Conservation (phyloP, 2,113 vertebrate genomes). For the Lucifuga dentata region DNA sequence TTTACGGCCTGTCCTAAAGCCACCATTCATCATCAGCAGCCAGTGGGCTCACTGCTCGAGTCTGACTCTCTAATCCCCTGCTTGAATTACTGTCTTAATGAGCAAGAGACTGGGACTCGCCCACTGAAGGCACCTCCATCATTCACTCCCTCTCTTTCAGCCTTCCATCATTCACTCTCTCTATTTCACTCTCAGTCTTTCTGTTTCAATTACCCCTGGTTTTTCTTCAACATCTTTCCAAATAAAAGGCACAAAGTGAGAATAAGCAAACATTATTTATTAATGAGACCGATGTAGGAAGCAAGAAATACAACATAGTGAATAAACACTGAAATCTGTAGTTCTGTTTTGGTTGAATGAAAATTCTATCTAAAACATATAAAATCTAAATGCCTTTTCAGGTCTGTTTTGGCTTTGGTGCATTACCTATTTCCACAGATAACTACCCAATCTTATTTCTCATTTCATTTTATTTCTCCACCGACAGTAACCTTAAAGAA, state of each 20-base stretch:
- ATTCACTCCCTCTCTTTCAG: slow-evolving; percentile 49
- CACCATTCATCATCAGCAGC: slow-evolving; percentile 55
- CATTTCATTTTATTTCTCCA: too few species aligned
- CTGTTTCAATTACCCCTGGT: slow-evolving; percentile 51
- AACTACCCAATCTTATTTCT: background rate
- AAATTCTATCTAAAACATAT: background rate
- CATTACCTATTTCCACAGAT: background rate
- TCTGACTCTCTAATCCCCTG: slow-evolving; percentile 60
- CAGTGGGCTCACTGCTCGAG: slow-evolving; percentile 42
- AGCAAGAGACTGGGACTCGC: slow-evolving; percentile 54
- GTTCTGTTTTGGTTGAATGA: background rate
- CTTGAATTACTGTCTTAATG: slow-evolving; percentile 76
- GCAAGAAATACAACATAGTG: background rate
- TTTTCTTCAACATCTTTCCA: background rate
- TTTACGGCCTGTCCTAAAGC: slow-evolving; percentile 32
- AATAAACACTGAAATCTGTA: background rate
- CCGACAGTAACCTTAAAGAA: slow-evolving; percentile 12
- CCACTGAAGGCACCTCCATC: slow-evolving; percentile 63
- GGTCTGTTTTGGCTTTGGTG: too few species aligned
- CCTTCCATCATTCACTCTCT: slow-evolving; percentile 55
- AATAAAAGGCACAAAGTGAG: background rate
- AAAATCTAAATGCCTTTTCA: too few species aligned
- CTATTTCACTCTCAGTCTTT: slow-evolving; percentile 33
- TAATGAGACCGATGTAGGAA: background rate
- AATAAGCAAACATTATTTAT: background rate